Evolutionary conservation across 2,797 vertebrate genomes (phyloP).

Genomic region (Selene dorsalis): DNA sequence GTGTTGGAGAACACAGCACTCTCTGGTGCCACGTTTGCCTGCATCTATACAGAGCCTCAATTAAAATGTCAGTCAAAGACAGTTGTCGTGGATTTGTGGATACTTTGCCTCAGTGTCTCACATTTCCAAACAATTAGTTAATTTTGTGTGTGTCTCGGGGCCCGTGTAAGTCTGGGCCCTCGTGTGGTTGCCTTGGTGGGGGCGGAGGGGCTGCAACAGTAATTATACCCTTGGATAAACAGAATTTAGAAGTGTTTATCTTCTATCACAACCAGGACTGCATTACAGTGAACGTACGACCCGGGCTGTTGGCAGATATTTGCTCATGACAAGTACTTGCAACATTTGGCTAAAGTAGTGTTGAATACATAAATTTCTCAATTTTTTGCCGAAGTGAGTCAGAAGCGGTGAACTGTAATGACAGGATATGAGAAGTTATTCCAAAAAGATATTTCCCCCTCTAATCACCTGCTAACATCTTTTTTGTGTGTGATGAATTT

Average conservation of each 20-base stretch:
- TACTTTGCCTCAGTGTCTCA: not conserved
- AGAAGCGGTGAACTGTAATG: slow-evolving; percentile 30
- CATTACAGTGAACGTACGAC: slow-evolving; percentile 35
- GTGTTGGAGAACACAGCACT: not conserved
- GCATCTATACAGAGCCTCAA: not conserved
- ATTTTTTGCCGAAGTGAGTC: slow-evolving; percentile 17
- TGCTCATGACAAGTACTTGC: slow-evolving; percentile 26
- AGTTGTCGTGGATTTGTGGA: not conserved
- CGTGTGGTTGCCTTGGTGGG: not conserved
- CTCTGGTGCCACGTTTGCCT: not conserved
- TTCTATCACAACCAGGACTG: slow-evolving; percentile 30
- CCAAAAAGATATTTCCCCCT: slow-evolving; percentile 37
- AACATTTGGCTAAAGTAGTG: slow-evolving; percentile 23
- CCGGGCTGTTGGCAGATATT: slow-evolving; percentile 20
- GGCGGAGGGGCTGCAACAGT: not conserved
- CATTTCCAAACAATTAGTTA: not conserved
- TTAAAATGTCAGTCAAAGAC: not conserved
- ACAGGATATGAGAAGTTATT: slow-evolving; percentile 49
- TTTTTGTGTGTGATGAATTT: slow-evolving; percentile 28
- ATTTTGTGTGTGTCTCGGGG: not conserved
- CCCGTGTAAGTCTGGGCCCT: not conserved
- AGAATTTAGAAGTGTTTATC: slow-evolving; percentile 22
- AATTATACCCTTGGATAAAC: slow-evolving; percentile 27
- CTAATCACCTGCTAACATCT: slow-evolving; percentile 49
- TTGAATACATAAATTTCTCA: slow-evolving; percentile 27